Conservation (phyloP, 1,140 invertebrate species). For the Dendroctonus valens region DNA sequence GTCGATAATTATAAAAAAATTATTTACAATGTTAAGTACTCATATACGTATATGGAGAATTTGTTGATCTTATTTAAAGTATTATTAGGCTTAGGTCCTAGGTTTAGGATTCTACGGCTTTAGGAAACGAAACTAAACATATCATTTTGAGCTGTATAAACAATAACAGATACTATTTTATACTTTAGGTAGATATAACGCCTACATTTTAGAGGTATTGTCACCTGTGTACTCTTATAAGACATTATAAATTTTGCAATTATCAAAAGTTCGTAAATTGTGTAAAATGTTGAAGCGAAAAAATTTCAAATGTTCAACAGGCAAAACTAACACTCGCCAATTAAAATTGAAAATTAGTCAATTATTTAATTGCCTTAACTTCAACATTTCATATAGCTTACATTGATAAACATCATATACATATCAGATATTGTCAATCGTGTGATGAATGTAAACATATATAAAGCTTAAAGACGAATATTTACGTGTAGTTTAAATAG, state of each 20-base stretch:
- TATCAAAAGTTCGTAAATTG: neutral
- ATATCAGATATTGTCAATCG: too few relatives aligned
- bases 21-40: constrained; percentile 1
- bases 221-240: too few relatives aligned
- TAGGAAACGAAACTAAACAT: constrained; percentile 12
- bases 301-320: neutral
- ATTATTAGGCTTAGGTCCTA: neutral
- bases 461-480: too few relatives aligned
- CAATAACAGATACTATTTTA: constrained; percentile 17
- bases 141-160: constrained; percentile 32
- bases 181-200: too few relatives aligned
- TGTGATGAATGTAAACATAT: too few relatives aligned
- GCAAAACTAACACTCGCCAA: neutral
- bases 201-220: too few relatives aligned
- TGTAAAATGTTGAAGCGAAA: neutral
- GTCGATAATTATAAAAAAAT: neutral
- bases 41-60: constrained; percentile 4
- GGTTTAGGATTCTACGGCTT: neutral
- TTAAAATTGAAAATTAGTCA: neutral
- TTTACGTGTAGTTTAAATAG: too few relatives aligned
- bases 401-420: too few relatives aligned
- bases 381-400: too few relatives aligned
- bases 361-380: too few relatives aligned
- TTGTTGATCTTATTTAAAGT: neutral
- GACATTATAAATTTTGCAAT: neutral